These are phyloP conservation scores for Entomyzon cyanotis DNA, from an alignment of 2,113 vertebrate genomes.

Conservation along the genomic window DNA sequence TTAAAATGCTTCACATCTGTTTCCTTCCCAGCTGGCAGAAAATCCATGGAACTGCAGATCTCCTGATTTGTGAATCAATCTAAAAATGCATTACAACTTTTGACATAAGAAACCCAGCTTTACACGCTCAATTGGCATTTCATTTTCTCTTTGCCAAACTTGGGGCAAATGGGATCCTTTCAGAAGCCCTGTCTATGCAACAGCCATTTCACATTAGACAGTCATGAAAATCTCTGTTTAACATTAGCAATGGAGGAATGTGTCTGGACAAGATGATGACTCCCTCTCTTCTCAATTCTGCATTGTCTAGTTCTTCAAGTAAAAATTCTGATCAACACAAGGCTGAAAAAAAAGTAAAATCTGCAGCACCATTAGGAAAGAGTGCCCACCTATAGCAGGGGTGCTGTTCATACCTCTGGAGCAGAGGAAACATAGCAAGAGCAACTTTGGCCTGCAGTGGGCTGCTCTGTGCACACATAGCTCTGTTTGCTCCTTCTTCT, in stretches of 20 bases:
- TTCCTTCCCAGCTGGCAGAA: background rate
- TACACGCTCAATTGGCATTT: background rate
- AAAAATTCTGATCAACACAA: background rate
- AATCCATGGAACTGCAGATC: background rate
- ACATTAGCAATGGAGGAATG: background rate
- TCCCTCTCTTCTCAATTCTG: background rate
- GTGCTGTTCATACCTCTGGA: background rate
- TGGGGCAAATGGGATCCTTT: background rate
- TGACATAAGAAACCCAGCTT: background rate
- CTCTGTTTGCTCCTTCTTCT: background rate
- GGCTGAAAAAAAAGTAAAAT: background rate
- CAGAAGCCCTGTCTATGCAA: background rate
- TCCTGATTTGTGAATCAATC: background rate
- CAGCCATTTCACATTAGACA: background rate
- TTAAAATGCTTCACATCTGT: background rate
- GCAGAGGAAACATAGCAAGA: fast-evolving
- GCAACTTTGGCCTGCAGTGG: background rate
- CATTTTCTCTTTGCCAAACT: background rate
- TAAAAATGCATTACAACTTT: background rate
- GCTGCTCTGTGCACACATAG: background rate
- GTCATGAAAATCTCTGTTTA: background rate
- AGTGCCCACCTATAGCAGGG: fast-evolving
- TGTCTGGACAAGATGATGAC: background rate
- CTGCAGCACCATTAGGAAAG: background rate
- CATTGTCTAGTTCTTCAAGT: background rate